Conservation (phyloP, 1,140 invertebrate species). For the Procambarus clarkii region DNA sequence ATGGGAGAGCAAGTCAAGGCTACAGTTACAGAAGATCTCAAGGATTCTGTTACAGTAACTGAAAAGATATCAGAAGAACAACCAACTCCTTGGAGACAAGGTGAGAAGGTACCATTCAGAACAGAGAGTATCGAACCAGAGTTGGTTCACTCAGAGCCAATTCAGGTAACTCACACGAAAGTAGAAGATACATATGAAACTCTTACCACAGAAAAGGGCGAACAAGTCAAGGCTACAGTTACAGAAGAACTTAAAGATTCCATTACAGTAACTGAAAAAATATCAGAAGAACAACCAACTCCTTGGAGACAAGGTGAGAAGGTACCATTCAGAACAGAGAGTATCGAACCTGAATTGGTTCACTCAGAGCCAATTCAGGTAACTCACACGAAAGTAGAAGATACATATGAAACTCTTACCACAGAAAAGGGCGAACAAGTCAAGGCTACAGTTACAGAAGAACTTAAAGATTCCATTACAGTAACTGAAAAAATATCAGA, state of each 20-base stretch:
- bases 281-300: slow-evolving; percentile 41
- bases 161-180: slow-evolving; percentile 32
- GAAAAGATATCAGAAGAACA: slow-evolving; percentile 37
- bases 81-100: slow-evolving; percentile 24
- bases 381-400: slow-evolving; percentile 49
- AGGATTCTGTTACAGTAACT: slow-evolving; percentile 50
- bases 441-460: slow-evolving; percentile 40
- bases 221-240: slow-evolving; percentile 27
- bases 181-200: slow-evolving; percentile 25
- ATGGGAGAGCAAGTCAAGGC: slow-evolving; percentile 5
- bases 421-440: slow-evolving; percentile 35
- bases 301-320: slow-evolving; percentile 43
- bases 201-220: slow-evolving; percentile 8
- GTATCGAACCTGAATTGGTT: slow-evolving; percentile 38
- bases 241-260: slow-evolving; percentile 37
- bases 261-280: slow-evolving; percentile 42
- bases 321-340: slow-evolving; percentile 48
- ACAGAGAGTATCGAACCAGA: slow-evolving; percentile 35
- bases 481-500: slow-evolving; percentile 45
- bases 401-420: slow-evolving; percentile 19
- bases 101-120: slow-evolving; percentile 31
- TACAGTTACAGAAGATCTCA: slow-evolving; percentile 30
- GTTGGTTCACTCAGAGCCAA: slow-evolving; percentile 15
- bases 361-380: slow-evolving; percentile 30
- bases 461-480: slow-evolving; percentile 40